Evolutionary conservation across 2,797 vertebrate species (phyloP).

Genomic region (Onychomys arenicola): DNA sequence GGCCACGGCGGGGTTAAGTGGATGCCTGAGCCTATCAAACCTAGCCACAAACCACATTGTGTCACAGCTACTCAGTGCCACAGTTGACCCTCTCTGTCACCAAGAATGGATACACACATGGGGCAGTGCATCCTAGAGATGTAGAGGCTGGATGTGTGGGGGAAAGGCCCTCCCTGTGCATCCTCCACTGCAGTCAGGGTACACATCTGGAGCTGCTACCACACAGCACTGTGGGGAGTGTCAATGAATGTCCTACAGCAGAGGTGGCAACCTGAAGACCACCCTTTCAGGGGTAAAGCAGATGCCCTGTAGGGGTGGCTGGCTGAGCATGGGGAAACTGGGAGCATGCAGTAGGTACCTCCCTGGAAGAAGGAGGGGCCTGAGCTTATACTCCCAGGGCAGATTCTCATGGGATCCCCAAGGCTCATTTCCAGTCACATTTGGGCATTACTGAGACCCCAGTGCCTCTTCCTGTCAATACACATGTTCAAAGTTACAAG

Average conservation of each 20-base stretch:
- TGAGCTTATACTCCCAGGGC: rapidly evolving
- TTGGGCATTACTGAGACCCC: background rate
- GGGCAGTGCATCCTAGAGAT: background rate
- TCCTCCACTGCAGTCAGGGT: background rate
- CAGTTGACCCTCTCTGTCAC: background rate
- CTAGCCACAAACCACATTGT: background rate
- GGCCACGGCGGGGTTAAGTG: rapidly evolving
- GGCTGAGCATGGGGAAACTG: background rate
- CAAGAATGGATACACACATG: background rate
- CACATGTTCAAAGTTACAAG: rapidly evolving
- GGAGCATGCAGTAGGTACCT: background rate
- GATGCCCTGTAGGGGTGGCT: rapidly evolving
- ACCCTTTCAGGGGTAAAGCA: rapidly evolving
- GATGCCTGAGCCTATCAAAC: background rate
- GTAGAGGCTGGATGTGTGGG: background rate
- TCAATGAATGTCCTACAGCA: background rate
- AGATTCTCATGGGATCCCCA: background rate
- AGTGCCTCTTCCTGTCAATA: rapidly evolving
- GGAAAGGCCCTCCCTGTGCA: background rate
- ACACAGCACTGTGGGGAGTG: background rate
- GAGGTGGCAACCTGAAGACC: background rate
- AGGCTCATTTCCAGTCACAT: background rate
- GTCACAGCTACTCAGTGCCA: rapidly evolving
- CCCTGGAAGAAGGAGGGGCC: rapidly evolving
- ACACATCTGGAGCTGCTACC: background rate